Evolutionary conservation across 2,113 vertebrate genomes (phyloP).

Genomic region (Pygathrix nemaeus): DNA sequence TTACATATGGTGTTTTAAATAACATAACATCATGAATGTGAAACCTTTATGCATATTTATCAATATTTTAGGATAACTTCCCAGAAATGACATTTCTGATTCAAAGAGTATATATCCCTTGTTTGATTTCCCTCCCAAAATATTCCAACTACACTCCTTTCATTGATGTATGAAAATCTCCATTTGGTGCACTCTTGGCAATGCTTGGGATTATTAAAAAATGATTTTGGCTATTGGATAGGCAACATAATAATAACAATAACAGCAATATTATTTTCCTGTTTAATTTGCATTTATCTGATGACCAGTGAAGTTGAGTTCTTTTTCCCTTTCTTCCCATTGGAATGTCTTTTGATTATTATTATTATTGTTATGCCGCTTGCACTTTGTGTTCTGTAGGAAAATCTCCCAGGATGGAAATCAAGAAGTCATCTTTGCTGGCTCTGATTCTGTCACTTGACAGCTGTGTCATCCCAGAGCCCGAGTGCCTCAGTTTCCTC

Average conservation of each 20-base stretch:
- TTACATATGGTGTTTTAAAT: not conserved
- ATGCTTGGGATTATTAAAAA: not conserved
- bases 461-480: not conserved
- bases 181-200: not conserved
- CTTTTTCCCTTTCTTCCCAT: not conserved
- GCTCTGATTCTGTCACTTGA: not conserved
- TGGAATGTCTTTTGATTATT: not conserved
- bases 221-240: not conserved
- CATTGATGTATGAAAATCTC: not conserved
- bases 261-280: not conserved
- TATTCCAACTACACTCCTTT: not conserved
- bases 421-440: too few species aligned
- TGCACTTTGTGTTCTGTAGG: not conserved
- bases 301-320: not conserved
- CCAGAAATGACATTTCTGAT: not conserved
- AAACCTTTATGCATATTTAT: not conserved
- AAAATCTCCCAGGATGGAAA: not conserved
- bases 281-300: not conserved
- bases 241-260: not conserved
- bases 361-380: not conserved
- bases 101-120: not conserved
- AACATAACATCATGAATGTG: not conserved
- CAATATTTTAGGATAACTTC: not conserved
- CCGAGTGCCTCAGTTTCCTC: not conserved
- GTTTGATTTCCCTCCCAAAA: not conserved